These are phyloP conservation scores for Chloromyia formosa DNA, from an alignment of 2,888 invertebrate species.

Conservation along the genomic window DNA sequence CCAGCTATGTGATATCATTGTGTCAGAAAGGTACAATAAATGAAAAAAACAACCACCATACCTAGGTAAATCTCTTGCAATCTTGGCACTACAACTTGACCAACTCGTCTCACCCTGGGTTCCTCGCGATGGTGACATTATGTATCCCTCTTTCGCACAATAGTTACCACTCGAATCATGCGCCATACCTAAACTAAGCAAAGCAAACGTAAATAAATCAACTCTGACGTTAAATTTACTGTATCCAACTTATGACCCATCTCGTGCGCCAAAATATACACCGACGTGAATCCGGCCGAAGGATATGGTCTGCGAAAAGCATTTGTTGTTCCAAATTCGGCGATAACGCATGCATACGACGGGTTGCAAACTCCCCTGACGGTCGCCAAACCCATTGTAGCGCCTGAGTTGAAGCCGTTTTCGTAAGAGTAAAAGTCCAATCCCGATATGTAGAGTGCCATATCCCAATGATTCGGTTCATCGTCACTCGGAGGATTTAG, in stretches of 20 bases:
- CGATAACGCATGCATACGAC: constrained; percentile 79
- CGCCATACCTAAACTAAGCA: constrained; percentile 77
- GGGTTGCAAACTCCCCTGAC: constrained; percentile 80
- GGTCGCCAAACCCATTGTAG: constrained; percentile 84
- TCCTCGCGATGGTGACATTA: constrained; percentile 84
- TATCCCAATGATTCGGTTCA: constrained; percentile 81
- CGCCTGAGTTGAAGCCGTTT: constrained; percentile 74
- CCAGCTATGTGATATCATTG: constrained; percentile 63
- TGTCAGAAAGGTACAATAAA: not conserved
- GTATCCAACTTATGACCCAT: constrained; percentile 80
- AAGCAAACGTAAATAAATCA: constrained; percentile 41
- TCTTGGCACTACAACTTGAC: constrained; percentile 78
- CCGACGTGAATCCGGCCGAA: constrained; percentile 84
- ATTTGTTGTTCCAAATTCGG: constrained; percentile 79
- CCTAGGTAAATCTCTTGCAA: constrained; percentile 62
- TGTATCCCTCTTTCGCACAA: constrained; percentile 80
- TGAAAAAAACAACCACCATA: constrained; percentile 55
- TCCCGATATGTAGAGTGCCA: constrained; percentile 80
- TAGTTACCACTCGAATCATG: constrained; percentile 78
- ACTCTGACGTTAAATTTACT: not conserved
- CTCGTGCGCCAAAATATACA: constrained; percentile 84
- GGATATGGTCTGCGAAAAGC: constrained; percentile 80
- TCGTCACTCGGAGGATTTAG: constrained; percentile 74
- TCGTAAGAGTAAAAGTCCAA: constrained; percentile 66
- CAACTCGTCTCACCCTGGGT: constrained; percentile 80